Evolutionary conservation across 2,888 invertebrate genomes (phyloP).

Genomic region (Cyrtodaria siliqua): DNA sequence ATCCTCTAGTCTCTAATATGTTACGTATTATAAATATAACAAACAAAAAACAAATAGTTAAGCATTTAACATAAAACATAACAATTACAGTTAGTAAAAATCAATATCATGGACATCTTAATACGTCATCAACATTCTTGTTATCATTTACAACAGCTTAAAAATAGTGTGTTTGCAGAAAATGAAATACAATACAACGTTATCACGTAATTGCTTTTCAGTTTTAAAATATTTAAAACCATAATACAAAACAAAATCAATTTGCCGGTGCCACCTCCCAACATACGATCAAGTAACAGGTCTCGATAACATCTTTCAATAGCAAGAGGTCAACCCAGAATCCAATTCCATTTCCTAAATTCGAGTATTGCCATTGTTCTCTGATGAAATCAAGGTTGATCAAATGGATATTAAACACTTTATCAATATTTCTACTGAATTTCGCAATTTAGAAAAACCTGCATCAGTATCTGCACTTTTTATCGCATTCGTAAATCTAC

Average conservation of each 20-base stretch:
- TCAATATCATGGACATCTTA: conserved; percentile 17
- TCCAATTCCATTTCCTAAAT: conserved; percentile 57
- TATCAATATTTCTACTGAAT: conserved; percentile 33
- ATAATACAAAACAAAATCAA: neutral
- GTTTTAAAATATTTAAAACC: conserved; percentile 23
- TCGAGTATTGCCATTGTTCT: conserved; percentile 46
- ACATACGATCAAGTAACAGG: conserved; percentile 25
- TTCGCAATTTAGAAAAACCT: conserved; percentile 17
- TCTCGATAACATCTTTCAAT: conserved; percentile 45
- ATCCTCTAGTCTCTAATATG: conserved; percentile 16
- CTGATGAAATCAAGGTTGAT: conserved; percentile 13
- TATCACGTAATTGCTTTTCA: conserved; percentile 24
- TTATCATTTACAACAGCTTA: too few relatives aligned
- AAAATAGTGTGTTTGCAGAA: conserved; percentile 37
- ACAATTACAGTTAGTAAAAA: conserved; percentile 8
- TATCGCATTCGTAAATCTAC: conserved; percentile 9
- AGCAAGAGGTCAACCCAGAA: conserved; percentile 38
- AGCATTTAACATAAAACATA: neutral
- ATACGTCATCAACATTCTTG: conserved; percentile 31
- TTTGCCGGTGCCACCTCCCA: conserved; percentile 5
- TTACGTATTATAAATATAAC: neutral
- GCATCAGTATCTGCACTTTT: conserved; percentile 9
- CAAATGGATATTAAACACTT: conserved; percentile 46
- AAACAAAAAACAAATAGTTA: neutral
- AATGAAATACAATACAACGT: conserved; percentile 41